A percentile compares a stretch with the other conserved stretches of the same genome.
These are phyloP conservation scores for Cylloceria caligata DNA, from an alignment of 2,888 invertebrate genomes.

Conservation along the genomic window DNA sequence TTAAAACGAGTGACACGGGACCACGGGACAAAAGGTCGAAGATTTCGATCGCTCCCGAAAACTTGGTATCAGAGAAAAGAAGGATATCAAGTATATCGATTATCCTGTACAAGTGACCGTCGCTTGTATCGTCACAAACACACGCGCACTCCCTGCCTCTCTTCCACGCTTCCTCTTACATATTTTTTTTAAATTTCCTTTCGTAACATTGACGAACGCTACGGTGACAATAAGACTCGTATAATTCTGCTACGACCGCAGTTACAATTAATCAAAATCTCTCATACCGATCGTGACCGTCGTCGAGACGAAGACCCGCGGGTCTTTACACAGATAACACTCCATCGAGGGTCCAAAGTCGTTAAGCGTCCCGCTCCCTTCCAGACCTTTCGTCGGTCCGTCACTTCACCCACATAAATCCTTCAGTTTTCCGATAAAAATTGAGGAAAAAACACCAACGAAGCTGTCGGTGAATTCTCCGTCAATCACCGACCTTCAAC, in stretches of 20 bases:
- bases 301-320: slow-evolving; percentile 23
- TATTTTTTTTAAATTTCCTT: slow-evolving; percentile 1
- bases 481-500: slow-evolving; percentile 31
- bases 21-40: slow-evolving; percentile 27
- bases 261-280: slow-evolving; percentile 62
- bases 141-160: neutral
- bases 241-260: slow-evolving; percentile 49
- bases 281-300: neutral
- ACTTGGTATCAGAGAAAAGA: neutral
- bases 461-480: slow-evolving; percentile 25
- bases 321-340: slow-evolving; percentile 38
- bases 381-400: slow-evolving; percentile 20
- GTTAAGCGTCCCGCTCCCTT: slow-evolving; percentile 30
- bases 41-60: slow-evolving; percentile 2
- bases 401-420: slow-evolving; percentile 33
- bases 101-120: slow-evolving; percentile 5
- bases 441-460: slow-evolving; percentile 4
- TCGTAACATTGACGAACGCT: slow-evolving; percentile 13
- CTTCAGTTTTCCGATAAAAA: slow-evolving; percentile 23
- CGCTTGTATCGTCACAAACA: slow-evolving; percentile 3
- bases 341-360: slow-evolving; percentile 45
- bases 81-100: slow-evolving; percentile 29
- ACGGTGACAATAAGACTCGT: slow-evolving; percentile 14
- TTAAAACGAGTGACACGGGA: neutral
- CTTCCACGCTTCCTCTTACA: neutral